Evolutionary conservation across 2,888 invertebrate genomes (phyloP).

Genomic region (Thymelicus acteon): DNA sequence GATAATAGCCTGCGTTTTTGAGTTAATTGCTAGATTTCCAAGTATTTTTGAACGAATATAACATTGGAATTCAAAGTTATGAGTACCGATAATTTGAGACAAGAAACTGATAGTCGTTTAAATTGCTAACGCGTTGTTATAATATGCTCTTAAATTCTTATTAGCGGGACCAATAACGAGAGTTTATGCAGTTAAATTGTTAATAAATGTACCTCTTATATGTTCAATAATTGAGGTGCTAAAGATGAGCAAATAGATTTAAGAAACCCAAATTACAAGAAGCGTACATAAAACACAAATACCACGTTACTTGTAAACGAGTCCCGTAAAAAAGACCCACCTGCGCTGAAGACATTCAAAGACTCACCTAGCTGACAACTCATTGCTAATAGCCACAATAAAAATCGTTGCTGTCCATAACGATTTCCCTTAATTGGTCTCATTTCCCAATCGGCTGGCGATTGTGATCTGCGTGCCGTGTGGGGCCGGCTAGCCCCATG

Average conservation of each 20-base stretch:
- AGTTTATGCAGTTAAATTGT: no score
- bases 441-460: conserved; percentile 67
- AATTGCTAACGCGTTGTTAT: no score
- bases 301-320: conserved; percentile 19
- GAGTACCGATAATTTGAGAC: not conserved
- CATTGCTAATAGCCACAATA: conserved; percentile 64
- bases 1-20: conserved; percentile 17
- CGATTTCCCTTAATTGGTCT: conserved; percentile 75
- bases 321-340: conserved; percentile 30
- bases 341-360: conserved; percentile 38
- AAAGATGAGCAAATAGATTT: not conserved
- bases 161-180: no score
- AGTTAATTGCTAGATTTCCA: conserved; percentile 9
- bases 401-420: conserved; percentile 61
- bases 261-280: conserved; percentile 19
- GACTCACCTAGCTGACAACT: conserved; percentile 48
- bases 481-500: conserved; percentile 55
- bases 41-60: conserved; percentile 1
- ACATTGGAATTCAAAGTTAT: not conserved
- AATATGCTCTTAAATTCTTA: no score
- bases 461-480: conserved; percentile 61
- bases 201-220: no score
- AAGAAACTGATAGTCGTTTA: no score
- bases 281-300: conserved; percentile 12
- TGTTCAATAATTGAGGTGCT: no score